Evolutionary conservation across 64 coral and sea anemone species (phyloP).

Genomic region (Montipora cactus): DNA sequence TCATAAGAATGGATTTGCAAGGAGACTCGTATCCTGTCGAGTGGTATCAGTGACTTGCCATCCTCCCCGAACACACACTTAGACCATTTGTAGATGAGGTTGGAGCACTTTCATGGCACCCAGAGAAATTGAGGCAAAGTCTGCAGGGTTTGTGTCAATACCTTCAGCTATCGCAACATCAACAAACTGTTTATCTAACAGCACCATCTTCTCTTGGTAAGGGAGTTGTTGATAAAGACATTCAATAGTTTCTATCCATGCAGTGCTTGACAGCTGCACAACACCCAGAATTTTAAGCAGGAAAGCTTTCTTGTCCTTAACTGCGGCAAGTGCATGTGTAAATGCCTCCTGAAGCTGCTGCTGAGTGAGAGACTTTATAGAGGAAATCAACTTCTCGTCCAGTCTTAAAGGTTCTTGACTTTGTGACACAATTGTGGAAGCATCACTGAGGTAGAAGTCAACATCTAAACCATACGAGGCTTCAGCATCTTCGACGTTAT

Average conservation of each 20-base stretch:
- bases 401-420: background rate
- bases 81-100: constrained; percentile 64
- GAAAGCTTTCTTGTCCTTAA: no score
- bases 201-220: background rate
- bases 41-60: constrained; percentile 13
- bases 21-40: constrained; percentile 25
- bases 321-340: no score
- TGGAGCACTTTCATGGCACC: constrained; percentile 68
- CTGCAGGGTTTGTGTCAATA: constrained; percentile 52
- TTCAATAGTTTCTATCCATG: background rate
- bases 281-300: no score
- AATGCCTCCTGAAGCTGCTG: background rate
- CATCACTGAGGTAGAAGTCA: background rate
- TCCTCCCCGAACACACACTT: constrained; percentile 17
- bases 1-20: no score
- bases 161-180: background rate
- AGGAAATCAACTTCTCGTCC: background rate
- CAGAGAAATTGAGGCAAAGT: constrained; percentile 67
- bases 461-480: constrained; percentile 30
- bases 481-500: constrained; percentile 61
- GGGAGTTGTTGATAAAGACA: background rate
- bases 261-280: background rate
- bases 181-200: constrained; percentile 30
- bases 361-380: background rate
- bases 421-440: background rate